phyloP scores from a whole-genome alignment of 2,888 invertebrate genomes.

The Mimas tiliae region DNA sequence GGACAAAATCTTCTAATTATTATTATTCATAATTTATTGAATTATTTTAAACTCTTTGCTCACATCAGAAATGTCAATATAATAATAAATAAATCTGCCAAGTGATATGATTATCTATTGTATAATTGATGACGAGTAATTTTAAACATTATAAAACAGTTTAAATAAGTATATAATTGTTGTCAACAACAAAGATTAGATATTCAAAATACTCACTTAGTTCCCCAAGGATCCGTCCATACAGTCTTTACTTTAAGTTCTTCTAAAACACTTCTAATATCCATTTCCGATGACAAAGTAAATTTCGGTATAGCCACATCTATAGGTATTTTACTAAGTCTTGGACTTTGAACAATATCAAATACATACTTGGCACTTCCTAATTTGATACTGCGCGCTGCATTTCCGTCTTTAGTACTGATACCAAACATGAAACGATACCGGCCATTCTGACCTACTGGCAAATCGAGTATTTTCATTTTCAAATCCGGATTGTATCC shows the following conservation, averaged over 20 bases:
- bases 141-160: too few relatives aligned
- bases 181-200: background rate
- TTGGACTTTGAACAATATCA: slow-evolving; percentile 42
- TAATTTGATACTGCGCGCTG: background rate
- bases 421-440: slow-evolving; percentile 19
- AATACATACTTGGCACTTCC: slow-evolving; percentile 30
- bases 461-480: slow-evolving; percentile 20
- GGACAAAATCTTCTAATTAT: too few relatives aligned
- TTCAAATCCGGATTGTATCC: slow-evolving; percentile 20
- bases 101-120: too few relatives aligned
- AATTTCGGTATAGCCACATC: slow-evolving; percentile 50
- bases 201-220: slow-evolving; percentile 36
- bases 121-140: too few relatives aligned
- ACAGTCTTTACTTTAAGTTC: slow-evolving; percentile 40
- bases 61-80: too few relatives aligned
- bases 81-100: too few relatives aligned
- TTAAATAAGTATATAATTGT: background rate
- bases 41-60: too few relatives aligned
- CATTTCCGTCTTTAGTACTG: background rate
- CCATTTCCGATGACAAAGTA: slow-evolving; percentile 42
- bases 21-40: too few relatives aligned
- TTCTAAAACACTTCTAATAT: slow-evolving; percentile 41
- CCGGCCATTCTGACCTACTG: slow-evolving; percentile 11
- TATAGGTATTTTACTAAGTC: slow-evolving; percentile 45
- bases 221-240: slow-evolving; percentile 46